Conservation (phyloP, 2,113 vertebrate species). For the Lepus europaeus region DNA sequence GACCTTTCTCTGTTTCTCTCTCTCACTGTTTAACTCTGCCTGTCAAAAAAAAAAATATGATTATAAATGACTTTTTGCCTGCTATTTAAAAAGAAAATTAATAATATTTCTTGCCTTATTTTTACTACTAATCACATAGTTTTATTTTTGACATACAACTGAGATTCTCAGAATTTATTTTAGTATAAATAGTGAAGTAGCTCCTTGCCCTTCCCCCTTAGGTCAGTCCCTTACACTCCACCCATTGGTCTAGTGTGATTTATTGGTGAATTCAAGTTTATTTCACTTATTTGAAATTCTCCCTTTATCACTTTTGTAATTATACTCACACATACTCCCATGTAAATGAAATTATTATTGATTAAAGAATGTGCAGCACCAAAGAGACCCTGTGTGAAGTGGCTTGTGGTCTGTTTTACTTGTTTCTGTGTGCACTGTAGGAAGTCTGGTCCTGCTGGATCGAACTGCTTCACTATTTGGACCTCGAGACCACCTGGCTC, state of each 20-base stretch:
- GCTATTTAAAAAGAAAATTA: not conserved
- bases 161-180: not conserved
- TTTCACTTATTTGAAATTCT: not conserved
- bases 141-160: conserved; percentile 26
- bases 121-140: not conserved
- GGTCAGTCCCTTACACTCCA: too few relatives aligned
- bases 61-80: not conserved
- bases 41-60: not conserved
- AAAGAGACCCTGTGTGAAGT: fast-evolving
- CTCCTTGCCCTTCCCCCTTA: not conserved
- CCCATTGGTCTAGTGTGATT: not conserved
- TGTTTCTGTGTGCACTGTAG: conserved; percentile 79
- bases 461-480: conserved; percentile 96
- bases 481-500: conserved; percentile 95
- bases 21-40: too few relatives aligned
- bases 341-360: not conserved
- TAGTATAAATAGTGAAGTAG: not conserved
- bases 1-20: too few relatives aligned
- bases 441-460: conserved; percentile 99
- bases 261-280: conserved; percentile 4
- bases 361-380: not conserved
- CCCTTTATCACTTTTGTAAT: not conserved
- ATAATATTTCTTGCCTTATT: not conserved
- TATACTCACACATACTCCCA: not conserved
- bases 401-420: not conserved